These are phyloP conservation scores for Malurus elegans DNA, from an alignment of 2,113 vertebrate species.

Conservation along the genomic window DNA sequence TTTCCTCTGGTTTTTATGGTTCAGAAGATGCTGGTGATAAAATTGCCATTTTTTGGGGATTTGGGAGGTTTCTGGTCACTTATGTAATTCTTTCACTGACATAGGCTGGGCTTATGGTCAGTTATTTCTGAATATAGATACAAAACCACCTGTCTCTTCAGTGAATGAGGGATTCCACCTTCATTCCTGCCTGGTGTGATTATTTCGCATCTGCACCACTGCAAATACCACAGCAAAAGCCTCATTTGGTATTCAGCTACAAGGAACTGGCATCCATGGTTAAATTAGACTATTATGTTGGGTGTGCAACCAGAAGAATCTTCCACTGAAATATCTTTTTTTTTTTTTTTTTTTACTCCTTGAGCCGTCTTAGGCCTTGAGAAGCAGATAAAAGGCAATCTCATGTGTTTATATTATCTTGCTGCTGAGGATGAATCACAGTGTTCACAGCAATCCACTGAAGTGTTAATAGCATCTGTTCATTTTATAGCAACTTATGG, in stretches of 20 bases:
- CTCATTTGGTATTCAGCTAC: neutral
- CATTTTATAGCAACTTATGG: conserved; percentile 14
- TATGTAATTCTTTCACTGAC: neutral
- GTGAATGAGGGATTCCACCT: neutral
- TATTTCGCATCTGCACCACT: neutral
- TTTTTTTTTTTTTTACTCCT: neutral
- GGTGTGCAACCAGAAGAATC: neutral
- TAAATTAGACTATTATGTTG: neutral
- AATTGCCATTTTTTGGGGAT: neutral
- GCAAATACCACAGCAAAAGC: conserved; percentile 23
- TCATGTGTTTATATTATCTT: conserved; percentile 42
- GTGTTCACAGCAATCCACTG: conserved; percentile 10
- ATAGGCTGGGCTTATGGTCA: neutral
- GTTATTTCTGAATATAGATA: neutral
- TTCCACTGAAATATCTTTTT: neutral
- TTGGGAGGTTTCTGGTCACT: neutral
- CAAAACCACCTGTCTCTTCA: neutral
- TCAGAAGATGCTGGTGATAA: neutral
- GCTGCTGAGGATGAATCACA: conserved; percentile 31
- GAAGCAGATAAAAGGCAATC: conserved; percentile 1
- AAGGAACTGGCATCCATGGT: neutral
- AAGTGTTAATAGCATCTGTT: conserved; percentile 51
- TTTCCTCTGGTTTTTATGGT: neutral
- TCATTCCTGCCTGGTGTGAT: neutral
- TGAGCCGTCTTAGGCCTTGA: neutral